These are phyloP conservation scores for Helicolenus hilgendorfi DNA, from an alignment of 2,797 vertebrate species.

Conservation along the genomic window DNA sequence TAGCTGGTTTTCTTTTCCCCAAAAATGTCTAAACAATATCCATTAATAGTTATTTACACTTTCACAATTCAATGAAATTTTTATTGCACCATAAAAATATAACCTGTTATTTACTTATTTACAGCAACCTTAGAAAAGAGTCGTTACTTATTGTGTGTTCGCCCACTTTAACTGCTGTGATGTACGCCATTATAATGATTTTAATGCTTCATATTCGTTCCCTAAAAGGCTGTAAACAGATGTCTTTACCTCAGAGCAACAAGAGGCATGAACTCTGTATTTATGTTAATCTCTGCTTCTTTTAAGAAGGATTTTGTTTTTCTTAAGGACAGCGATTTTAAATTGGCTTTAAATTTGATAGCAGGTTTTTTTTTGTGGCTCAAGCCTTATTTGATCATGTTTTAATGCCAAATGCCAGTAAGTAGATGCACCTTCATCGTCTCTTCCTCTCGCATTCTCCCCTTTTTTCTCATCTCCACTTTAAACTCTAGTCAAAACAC, in stretches of 20 bases:
- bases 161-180: conserved; percentile 46
- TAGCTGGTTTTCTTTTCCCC: not conserved
- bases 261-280: conserved; percentile 64
- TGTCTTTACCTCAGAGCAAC: conserved; percentile 62
- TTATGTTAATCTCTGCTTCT: conserved; percentile 43
- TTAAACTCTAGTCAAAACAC: not conserved
- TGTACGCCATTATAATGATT: conserved; percentile 9
- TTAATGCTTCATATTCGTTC: conserved; percentile 25
- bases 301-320: conserved; percentile 34
- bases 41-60: not conserved
- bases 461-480: not conserved
- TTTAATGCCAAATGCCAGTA: not conserved
- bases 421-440: not conserved
- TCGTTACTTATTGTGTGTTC: conserved; percentile 33
- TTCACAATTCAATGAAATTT: too few species aligned
- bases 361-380: not conserved
- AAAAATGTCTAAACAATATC: not conserved
- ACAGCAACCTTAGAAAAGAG: conserved; percentile 34
- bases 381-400: not conserved
- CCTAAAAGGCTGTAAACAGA: conserved; percentile 24
- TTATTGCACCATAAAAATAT: not conserved
- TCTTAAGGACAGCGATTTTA: conserved; percentile 46
- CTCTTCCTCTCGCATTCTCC: not conserved
- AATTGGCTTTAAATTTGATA: conserved; percentile 40
- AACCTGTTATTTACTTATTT: conserved; percentile 19